Conservation (phyloP, 1,140 invertebrate species). For the Lucilia sericata region DNA sequence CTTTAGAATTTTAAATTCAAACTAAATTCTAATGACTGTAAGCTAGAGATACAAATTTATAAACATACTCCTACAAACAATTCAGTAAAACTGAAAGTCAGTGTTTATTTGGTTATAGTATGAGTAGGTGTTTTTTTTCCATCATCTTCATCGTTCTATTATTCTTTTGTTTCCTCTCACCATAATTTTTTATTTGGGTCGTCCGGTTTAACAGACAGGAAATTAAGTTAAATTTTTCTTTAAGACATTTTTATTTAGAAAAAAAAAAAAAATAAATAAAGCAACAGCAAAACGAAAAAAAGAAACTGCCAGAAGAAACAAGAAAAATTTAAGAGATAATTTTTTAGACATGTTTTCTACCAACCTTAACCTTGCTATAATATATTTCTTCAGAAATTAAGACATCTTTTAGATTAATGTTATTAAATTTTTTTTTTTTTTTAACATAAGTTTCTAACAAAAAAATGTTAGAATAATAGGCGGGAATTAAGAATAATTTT, state of each 20-base stretch:
- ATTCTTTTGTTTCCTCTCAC: not conserved
- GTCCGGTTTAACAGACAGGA: constrained; percentile 1
- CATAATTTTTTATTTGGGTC: constrained; percentile 25
- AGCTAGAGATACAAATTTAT: not conserved
- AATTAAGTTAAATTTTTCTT: constrained; percentile 24
- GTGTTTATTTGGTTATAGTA: not conserved
- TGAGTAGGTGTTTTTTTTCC: not conserved
- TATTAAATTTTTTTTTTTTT: too few species aligned
- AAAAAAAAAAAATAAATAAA: not conserved
- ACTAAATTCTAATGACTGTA: not conserved
- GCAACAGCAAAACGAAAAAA: too few species aligned
- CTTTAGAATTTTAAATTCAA: not conserved
- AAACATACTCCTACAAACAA: not conserved
- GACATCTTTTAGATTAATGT: too few species aligned
- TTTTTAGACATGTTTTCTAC: too few species aligned
- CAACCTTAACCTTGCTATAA: too few species aligned
- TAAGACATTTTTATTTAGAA: not conserved
- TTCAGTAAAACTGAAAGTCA: not conserved
- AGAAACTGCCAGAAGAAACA: too few species aligned
- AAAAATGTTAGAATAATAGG: too few species aligned
- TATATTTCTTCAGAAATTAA: too few species aligned
- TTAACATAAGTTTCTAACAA: too few species aligned
- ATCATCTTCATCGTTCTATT: not conserved
- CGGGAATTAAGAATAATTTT: too few species aligned
- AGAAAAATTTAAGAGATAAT: too few species aligned